Evolutionary conservation across 35 echinoderm and acorn worm species (phyloP), one percentile per base, ranked within the genome.

Genomic region (Apostichopus parvimensis): DNA sequence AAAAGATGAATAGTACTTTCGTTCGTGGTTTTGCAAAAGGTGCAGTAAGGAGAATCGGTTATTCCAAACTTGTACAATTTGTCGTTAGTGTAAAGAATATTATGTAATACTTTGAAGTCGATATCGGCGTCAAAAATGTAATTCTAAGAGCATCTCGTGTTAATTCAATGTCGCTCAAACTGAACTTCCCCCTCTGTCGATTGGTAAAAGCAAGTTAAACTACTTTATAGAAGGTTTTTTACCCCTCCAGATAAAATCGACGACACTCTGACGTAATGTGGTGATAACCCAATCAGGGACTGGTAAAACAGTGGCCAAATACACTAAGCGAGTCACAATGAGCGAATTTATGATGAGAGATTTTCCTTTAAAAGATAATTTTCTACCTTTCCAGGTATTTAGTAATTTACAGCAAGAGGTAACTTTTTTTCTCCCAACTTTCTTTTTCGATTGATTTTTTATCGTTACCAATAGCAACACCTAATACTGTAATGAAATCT

Each of bases 281-380:
- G n/a, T n/a, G n/a, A 0, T 22, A 18, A 91, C 89, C 71, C 53
- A 91, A 2, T 91, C 21, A 5, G 89, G 89, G 14, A 91, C 77
- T 4, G 6, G 71, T 17, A 78, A 12, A 58, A 91, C 75, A 12
- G 34, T 45, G 10, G 89, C 20, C 7, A 60, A 13, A 57, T 78
- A 91, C n/a, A 91, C 53, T 7, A 92, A 58, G 5, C 78, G 53
- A 17, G 77, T 60, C 13, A 62, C 24, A 8, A 61, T 71, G 6
- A 91, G 24, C 21, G 45, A 25, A 62, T 79, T 91, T 22, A 80
- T 59, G 20, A 91, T 24, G 1, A 79, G n/a, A 5, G 77, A 76
- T 80, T 81, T 91, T 6, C 90, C 90, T 11, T 79, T 79, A 21
- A 80, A 59, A 5, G 90, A 79, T 5, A 91, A 57, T 21, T 80